Evolutionary conservation across 2,113 vertebrate species (phyloP).

Genomic region (Isurus oxyrinchus): DNA sequence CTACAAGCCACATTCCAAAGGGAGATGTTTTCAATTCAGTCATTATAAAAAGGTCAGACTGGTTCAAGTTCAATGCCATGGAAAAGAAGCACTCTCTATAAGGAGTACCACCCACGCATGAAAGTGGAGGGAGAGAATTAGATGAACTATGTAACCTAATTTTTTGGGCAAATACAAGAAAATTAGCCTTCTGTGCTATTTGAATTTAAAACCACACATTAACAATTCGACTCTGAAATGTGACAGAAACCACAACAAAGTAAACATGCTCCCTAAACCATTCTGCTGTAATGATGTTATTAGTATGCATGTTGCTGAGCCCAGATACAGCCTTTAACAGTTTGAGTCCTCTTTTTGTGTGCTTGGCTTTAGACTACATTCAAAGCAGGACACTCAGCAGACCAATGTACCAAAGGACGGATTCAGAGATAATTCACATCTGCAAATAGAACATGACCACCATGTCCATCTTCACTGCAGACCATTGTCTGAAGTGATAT

Average conservation of each 20-base stretch:
- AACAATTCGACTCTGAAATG: constrained; percentile 79
- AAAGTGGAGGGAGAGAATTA: constrained; percentile 71
- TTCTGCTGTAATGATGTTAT: constrained; percentile 86
- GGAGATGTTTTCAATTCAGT: constrained; percentile 99
- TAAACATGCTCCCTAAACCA: constrained; percentile 81
- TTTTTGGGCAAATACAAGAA: constrained; percentile 85
- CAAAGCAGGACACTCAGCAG: constrained; percentile 62
- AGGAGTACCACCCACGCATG: constrained; percentile 80
- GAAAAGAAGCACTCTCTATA: constrained; percentile 81
- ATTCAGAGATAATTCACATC: constrained; percentile 61
- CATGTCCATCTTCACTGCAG: constrained; percentile 52
- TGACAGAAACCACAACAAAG: constrained; percentile 81
- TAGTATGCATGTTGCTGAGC: constrained; percentile 91
- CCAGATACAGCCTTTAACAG: constrained; percentile 90
- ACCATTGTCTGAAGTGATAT: constrained; percentile 60
- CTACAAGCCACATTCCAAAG: constrained; percentile 91
- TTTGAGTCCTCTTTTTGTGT: constrained; percentile 72
- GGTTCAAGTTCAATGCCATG: constrained; percentile 98
- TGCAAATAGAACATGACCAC: constrained; percentile 69
- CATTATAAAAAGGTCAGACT: constrained; percentile 87
- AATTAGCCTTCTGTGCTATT: constrained; percentile 88
- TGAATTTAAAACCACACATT: constrained; percentile 83
- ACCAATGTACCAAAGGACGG: constrained; percentile 54
- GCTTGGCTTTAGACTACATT: constrained; percentile 74
- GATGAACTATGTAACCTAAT: constrained; percentile 81